Conservation (phyloP, 2,113 vertebrate species). For the Mesembrinibis cayennensis region DNA sequence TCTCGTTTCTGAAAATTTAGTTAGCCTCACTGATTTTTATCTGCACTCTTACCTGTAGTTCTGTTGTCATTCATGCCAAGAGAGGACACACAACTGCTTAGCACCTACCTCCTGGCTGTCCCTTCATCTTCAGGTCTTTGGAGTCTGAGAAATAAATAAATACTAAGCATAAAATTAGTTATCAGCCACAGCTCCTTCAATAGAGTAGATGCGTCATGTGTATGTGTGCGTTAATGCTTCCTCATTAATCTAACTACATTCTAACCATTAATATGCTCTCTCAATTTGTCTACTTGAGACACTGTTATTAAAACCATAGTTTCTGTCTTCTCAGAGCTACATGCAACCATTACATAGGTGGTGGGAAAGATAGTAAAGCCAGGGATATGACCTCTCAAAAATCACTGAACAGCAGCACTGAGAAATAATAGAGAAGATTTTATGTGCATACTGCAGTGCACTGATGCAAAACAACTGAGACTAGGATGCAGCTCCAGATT, state of each 20-base stretch:
- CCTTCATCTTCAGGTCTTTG: not conserved
- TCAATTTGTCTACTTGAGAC: not conserved
- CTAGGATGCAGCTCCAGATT: not conserved
- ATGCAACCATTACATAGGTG: not conserved
- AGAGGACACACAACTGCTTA: not conserved
- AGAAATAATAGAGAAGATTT: not conserved
- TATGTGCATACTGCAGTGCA: not conserved
- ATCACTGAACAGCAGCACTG: not conserved
- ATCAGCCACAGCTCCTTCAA: not conserved
- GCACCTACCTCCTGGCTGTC: not conserved
- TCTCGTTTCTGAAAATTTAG: not conserved
- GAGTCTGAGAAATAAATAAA: not conserved
- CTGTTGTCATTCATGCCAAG: rapidly evolving
- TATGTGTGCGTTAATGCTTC: rapidly evolving
- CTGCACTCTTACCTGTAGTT: not conserved
- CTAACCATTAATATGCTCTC: not conserved
- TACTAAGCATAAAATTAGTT: not conserved
- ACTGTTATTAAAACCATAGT: not conserved
- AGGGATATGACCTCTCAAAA: not conserved
- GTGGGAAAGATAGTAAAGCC: not conserved
- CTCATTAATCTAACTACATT: not conserved
- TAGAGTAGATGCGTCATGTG: not conserved
- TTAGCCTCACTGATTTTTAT: not conserved
- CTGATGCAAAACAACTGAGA: not conserved
- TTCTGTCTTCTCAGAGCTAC: not conserved